Evolutionary conservation across 2,797 vertebrate species (phyloP), one percentile per base, ranked within the genome.

Genomic region (Malacoraja senta): DNA sequence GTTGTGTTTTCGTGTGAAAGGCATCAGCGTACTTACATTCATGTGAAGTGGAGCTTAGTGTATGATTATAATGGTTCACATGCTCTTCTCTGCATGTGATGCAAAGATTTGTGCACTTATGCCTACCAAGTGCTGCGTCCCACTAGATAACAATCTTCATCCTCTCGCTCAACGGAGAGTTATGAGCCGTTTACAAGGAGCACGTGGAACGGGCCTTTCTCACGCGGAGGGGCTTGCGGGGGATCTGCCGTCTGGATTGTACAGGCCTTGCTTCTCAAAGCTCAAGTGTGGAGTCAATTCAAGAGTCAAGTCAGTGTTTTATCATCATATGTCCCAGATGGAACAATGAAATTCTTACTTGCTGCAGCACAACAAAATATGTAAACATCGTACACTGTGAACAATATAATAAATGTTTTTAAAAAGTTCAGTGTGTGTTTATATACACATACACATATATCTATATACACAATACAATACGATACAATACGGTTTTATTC

Each of bases 131-230:
- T 29, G 29, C 90, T 74, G 24, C 72, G 29, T 26, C 76, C 88
- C 88, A 71, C 72, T 91, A 72, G 21, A 91, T 65, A 72, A 74
- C 90, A 91, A 91, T 86, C 90, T 91, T 92, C 44, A 76, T 92
- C 32, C 38, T 92, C 26, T 44, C 76, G 63, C n/a, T 35, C n/a
- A 68, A 68, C 63, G 35, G 61, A 63, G 63, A 17, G 83, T 65
- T 86, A 68, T 84, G 53, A 80, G 24, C 53, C 3, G 29, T 74
- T 53, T 91, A 72, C n/a, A 44, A 44, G 90, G 53, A 72, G 71
- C 71, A 76, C 61, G 26, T 76, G 71, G 44, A 53, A 3, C 38
- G 74, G 12, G 44, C 72, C 63, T 76, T 53, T 76, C 44, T 74
- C 21, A 26, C 12, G 38, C n/a, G 10, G 90, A 76, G 24, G 53